These are phyloP conservation scores for Drosophila peninsularis DNA, from an alignment of 2,888 invertebrate species.

Conservation along the genomic window DNA sequence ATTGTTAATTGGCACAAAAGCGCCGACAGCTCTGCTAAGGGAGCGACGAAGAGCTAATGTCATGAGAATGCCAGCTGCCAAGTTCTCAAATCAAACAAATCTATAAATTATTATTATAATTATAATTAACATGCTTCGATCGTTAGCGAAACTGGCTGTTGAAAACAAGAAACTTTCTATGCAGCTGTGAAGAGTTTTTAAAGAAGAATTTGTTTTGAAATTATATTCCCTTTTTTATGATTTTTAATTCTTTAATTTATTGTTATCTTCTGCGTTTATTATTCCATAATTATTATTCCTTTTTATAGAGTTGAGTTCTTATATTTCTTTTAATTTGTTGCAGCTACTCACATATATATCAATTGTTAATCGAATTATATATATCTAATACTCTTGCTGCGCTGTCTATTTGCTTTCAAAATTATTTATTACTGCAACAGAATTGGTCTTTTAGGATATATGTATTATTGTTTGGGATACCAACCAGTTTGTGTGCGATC, in stretches of 20 bases:
- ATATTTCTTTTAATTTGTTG: too few relatives aligned
- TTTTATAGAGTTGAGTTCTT: too few relatives aligned
- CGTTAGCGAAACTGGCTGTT: neutral
- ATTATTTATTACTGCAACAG: too few relatives aligned
- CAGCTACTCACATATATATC: too few relatives aligned
- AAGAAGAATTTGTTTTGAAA: neutral
- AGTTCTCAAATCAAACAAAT: neutral
- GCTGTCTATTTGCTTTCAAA: too few relatives aligned
- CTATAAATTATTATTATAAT: slow-evolving; percentile 5
- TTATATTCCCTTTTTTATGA: too few relatives aligned
- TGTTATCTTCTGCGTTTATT: too few relatives aligned
- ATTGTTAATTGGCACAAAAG: slow-evolving; percentile 52
- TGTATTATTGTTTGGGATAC: too few relatives aligned
- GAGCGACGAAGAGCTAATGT: neutral
- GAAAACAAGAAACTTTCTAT: neutral
- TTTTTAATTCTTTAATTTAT: neutral
- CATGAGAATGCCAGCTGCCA: slow-evolving; percentile 2
- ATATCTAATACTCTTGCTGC: too few relatives aligned
- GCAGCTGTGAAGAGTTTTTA: neutral
- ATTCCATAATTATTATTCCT: too few relatives aligned
- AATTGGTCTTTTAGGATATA: too few relatives aligned
- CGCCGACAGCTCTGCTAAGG: slow-evolving; percentile 37
- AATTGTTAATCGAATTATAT: too few relatives aligned
- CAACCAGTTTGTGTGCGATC: neutral
- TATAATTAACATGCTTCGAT: slow-evolving; percentile 14